Evolutionary conservation across 2,113 vertebrate species (phyloP), one percentile per base, ranked within the genome.

Genomic region (Talpa occidentalis): DNA sequence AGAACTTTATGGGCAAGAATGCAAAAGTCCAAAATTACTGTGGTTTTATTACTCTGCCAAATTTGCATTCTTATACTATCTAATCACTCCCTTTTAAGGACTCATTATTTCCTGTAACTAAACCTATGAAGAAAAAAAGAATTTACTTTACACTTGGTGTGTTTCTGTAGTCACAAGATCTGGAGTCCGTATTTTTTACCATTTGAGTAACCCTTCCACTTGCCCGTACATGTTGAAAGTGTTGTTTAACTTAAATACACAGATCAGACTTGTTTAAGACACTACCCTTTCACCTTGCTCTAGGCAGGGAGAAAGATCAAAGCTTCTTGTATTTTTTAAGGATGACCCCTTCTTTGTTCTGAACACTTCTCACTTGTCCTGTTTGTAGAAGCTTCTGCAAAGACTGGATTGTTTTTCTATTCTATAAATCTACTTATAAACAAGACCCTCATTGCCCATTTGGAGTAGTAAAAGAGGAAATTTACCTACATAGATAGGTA

Each of bases 231-330:
- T 56, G 97, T 90, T 95, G 60, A 80, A 95, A 96, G 79, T 74
- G 91, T 83, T 90, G 56, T 96, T 96, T 91, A 92, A 88, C 83
- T 93, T 96, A 93, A 97, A 93, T 76, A 95, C 88, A 94, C 83
- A 90, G 90, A 91, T 87, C 80, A 90, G 96, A 88, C 74, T 92
- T 93, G 97, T 96, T 95, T 95, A 95, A 96, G 96, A 94, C 90
- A 84, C 79, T 90, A 70, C 90, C 94, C 83, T 96, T 97, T 96
- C 95, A 89, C 94, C 94, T 88, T 73, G 89, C 95, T 94, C 10
- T 32, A 92, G 94, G 92, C 96, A 86, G 95, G 82, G 60, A 88
- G 81, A 92, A 83, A 96, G 96, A 98, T 98, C 96, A 98, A 98
- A 98, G 97, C 85, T 93, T 80, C 81, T 35, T 60, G 40, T 77